Conservation (phyloP, 1,140 invertebrate species). For the Drosophila ohnishii region DNA sequence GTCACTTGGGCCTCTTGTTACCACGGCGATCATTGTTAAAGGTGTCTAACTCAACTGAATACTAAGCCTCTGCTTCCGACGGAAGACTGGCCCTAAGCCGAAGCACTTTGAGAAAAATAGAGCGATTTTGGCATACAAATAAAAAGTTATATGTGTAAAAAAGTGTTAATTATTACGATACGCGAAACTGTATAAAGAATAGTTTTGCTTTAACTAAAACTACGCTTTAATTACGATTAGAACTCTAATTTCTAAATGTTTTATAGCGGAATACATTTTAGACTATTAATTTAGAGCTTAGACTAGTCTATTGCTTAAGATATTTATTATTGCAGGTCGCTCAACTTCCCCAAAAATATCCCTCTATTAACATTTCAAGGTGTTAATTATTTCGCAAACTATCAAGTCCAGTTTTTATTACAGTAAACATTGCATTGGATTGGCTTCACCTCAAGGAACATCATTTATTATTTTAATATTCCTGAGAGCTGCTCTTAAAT, state of each 20-base stretch:
- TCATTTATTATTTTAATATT: background rate
- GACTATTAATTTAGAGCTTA: background rate
- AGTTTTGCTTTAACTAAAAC: background rate
- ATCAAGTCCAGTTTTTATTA: background rate
- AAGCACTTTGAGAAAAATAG: conserved; percentile 4
- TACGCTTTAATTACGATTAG: background rate
- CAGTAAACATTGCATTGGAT: background rate
- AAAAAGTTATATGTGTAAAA: background rate
- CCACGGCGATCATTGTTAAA: conserved; percentile 43
- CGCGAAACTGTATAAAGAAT: too few relatives aligned
- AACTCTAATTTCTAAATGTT: background rate
- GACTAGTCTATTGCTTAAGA: background rate
- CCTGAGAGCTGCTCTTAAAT: background rate
- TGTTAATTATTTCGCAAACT: background rate
- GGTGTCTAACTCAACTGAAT: conserved; percentile 18
- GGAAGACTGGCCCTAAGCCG: conserved; percentile 14
- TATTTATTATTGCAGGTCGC: background rate
- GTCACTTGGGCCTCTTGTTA: conserved; percentile 53
- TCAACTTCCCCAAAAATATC: background rate
- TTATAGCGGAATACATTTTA: background rate
- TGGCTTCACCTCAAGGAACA: background rate
- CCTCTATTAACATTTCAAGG: background rate
- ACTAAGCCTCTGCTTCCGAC: conserved; percentile 46
- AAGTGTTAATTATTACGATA: too few relatives aligned
- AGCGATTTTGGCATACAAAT: background rate